Evolutionary conservation across 2,888 invertebrate genomes (phyloP).

Genomic region (Campopleginae sp.): DNA sequence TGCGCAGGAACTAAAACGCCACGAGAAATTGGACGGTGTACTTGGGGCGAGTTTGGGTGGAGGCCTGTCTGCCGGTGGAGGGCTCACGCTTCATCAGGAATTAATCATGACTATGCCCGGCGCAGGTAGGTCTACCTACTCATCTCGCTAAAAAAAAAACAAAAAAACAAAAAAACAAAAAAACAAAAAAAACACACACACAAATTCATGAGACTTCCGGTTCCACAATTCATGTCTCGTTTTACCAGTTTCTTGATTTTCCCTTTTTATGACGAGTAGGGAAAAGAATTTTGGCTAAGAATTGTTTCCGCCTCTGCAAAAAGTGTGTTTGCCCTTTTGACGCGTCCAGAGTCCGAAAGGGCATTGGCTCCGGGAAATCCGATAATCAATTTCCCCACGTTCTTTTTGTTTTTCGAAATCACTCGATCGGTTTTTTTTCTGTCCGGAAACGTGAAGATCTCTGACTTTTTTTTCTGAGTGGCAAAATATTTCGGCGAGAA

Average conservation of each 20-base stretch:
- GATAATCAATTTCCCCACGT: too few relatives aligned
- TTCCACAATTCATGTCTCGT: background rate
- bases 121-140: conserved; percentile 72
- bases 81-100: conserved; percentile 82
- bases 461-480: background rate
- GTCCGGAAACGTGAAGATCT: background rate
- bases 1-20: conserved; percentile 89
- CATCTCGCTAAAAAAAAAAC: conserved; percentile 47
- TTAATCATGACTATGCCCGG: conserved; percentile 83
- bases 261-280: background rate
- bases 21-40: conserved; percentile 85
- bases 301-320: background rate
- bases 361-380: background rate
- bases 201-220: conserved; percentile 14
- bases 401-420: background rate
- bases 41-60: conserved; percentile 82
- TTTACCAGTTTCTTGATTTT: background rate
- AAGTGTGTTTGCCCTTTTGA: background rate
- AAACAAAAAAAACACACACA: too few relatives aligned
- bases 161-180: too few relatives aligned
- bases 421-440: background rate
- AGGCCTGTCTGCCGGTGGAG: conserved; percentile 81
- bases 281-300: background rate
- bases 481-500: background rate
- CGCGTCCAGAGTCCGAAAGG: background rate